These are phyloP conservation scores for Conistra vaccinii DNA, from an alignment of 2,888 invertebrate genomes.

Conservation along the genomic window DNA sequence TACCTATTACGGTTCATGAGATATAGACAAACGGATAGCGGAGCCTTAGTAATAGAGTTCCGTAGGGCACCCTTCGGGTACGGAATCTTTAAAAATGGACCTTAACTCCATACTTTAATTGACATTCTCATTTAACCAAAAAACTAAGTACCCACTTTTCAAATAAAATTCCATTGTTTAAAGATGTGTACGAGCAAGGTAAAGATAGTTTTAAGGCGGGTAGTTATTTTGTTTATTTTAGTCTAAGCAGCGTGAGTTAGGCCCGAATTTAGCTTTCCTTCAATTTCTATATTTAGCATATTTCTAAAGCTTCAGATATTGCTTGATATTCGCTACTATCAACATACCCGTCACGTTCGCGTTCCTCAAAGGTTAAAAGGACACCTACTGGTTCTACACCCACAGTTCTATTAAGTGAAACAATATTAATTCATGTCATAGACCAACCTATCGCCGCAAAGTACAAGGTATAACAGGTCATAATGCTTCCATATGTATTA, in stretches of 20 bases:
- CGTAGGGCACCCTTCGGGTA: too few relatives aligned
- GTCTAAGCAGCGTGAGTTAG: background rate
- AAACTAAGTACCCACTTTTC: background rate
- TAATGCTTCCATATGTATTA: too few relatives aligned
- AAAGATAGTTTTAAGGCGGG: background rate
- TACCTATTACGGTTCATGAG: too few relatives aligned
- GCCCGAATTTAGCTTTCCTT: background rate
- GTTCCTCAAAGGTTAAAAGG: background rate
- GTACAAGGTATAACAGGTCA: background rate
- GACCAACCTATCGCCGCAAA: background rate
- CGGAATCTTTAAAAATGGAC: background rate
- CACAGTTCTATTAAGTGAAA: background rate
- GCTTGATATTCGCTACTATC: background rate
- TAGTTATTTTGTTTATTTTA: background rate
- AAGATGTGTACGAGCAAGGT: background rate
- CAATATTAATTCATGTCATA: background rate
- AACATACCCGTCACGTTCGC: background rate
- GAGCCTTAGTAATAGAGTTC: too few relatives aligned
- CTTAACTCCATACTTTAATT: too few relatives aligned
- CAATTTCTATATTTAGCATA: background rate
- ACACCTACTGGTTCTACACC: background rate
- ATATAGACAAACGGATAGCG: too few relatives aligned
- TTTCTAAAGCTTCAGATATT: background rate
- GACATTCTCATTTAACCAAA: background rate
- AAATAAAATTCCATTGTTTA: background rate